phyloP scores from a whole-genome alignment of 1,140 invertebrate species.

The Schlechtendalia chinensis region DNA sequence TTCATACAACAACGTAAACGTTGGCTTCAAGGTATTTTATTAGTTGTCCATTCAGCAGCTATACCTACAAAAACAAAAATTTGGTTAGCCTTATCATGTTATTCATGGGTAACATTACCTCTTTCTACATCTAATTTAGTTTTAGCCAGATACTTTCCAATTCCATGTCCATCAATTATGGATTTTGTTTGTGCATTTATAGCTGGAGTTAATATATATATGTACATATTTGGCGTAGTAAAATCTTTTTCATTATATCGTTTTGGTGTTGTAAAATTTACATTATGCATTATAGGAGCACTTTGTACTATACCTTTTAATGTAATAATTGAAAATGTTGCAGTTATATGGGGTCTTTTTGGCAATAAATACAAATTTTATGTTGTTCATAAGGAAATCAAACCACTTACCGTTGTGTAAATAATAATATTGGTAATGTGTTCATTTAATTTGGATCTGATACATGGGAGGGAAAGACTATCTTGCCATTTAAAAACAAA shows the following conservation, averaged over 20 bases:
- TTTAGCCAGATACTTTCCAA: slow-evolving; percentile 78
- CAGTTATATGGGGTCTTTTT: slow-evolving; percentile 87
- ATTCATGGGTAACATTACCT: slow-evolving; percentile 94
- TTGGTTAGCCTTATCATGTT: slow-evolving; percentile 83
- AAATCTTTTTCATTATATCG: slow-evolving; percentile 90
- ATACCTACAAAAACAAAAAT: slow-evolving; percentile 82
- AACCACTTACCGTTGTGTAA: slow-evolving; percentile 51
- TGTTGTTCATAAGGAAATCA: slow-evolving; percentile 82
- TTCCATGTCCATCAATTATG: slow-evolving; percentile 77
- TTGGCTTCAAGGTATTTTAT: slow-evolving; percentile 93
- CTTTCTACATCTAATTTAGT: slow-evolving; percentile 86
- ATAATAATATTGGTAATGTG: slow-evolving; percentile 27
- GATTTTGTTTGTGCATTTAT: slow-evolving; percentile 87
- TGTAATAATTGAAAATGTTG: slow-evolving; percentile 89
- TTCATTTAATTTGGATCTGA: slow-evolving; percentile 36
- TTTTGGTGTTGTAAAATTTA: slow-evolving; percentile 76
- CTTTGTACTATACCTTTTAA: slow-evolving; percentile 87
- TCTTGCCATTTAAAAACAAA: slow-evolving; percentile 41
- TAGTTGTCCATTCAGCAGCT: slow-evolving; percentile 86
- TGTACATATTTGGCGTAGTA: slow-evolving; percentile 93
- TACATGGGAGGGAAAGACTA: slow-evolving; percentile 45
- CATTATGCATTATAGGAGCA: slow-evolving; percentile 79
- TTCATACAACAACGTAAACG: slow-evolving; percentile 94
- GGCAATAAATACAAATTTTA: slow-evolving; percentile 94
- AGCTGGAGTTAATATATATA: slow-evolving; percentile 88